Evolutionary conservation across 2,888 invertebrate species (phyloP).

Genomic region (Pandemis cinnamomeana): DNA sequence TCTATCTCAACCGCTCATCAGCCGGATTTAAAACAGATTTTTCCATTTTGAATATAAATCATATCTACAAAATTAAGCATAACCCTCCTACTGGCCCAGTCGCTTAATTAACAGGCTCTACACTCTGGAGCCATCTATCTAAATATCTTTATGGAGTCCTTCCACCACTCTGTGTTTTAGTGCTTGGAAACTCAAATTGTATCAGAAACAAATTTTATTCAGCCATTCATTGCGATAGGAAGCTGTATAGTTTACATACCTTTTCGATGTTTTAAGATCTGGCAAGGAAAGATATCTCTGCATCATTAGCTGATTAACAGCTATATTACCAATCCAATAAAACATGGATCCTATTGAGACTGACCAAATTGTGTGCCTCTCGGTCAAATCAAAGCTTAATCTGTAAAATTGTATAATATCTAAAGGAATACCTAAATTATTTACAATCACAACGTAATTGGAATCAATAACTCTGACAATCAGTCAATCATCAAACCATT

Average conservation of each 20-base stretch:
- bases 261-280: slow-evolving; percentile 85
- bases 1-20: background rate
- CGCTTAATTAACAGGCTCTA: too few relatives aligned
- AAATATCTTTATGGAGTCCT: too few relatives aligned
- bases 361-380: slow-evolving; percentile 90
- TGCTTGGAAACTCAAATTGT: too few relatives aligned
- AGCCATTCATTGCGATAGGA: too few relatives aligned
- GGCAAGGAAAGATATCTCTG: slow-evolving; percentile 90
- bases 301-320: slow-evolving; percentile 91
- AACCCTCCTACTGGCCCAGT: too few relatives aligned
- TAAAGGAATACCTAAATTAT: background rate
- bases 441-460: background rate
- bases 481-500: too few relatives aligned
- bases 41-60: too few relatives aligned
- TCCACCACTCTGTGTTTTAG: too few relatives aligned
- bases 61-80: too few relatives aligned
- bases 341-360: slow-evolving; percentile 89
- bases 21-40: background rate
- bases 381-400: slow-evolving; percentile 87
- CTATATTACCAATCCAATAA: slow-evolving; percentile 89
- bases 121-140: too few relatives aligned
- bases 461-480: background rate
- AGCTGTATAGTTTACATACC: slow-evolving; percentile 61
- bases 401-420: slow-evolving; percentile 64
- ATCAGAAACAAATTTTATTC: too few relatives aligned